phyloP scores from a whole-genome alignment of 2,888 invertebrate genomes.

The Phortica magna region DNA sequence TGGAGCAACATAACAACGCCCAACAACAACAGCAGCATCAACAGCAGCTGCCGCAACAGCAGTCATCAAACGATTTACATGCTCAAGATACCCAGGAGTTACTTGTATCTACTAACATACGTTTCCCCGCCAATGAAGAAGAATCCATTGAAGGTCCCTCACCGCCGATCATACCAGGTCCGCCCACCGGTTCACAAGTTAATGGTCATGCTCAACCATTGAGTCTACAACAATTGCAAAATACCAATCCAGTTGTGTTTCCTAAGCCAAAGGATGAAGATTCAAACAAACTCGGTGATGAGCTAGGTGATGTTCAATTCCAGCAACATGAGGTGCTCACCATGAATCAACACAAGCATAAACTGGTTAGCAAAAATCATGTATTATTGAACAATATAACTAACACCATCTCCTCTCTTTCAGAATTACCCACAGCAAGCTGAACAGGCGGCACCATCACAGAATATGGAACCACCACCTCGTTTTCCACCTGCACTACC shows the following conservation, averaged over 20 bases:
- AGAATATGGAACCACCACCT: conserved; percentile 75
- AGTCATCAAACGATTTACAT: conserved; percentile 11
- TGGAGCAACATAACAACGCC: neutral
- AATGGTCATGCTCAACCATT: conserved; percentile 77
- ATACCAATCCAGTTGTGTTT: conserved; percentile 73
- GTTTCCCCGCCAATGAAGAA: conserved; percentile 74
- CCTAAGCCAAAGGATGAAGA: conserved; percentile 66
- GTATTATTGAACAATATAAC: neutral
- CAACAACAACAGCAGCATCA: neutral
- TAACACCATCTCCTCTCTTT: conserved; percentile 33
- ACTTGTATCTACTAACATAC: conserved; percentile 75
- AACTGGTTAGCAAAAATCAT: conserved; percentile 60
- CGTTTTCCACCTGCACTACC: conserved; percentile 60
- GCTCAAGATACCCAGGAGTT: conserved; percentile 73
- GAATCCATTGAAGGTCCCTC: conserved; percentile 60
- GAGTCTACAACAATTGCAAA: conserved; percentile 73
- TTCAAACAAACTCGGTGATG: conserved; percentile 36
- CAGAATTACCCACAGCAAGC: conserved; percentile 71
- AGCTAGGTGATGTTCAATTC: conserved; percentile 61
- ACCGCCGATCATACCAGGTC: conserved; percentile 52
- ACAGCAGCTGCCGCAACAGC: neutral
- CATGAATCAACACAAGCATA: conserved; percentile 72
- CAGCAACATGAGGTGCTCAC: conserved; percentile 75
- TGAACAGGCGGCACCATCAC: conserved; percentile 75
- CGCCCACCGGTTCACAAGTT: conserved; percentile 65